Evolutionary conservation across 2,113 vertebrate species (phyloP).

Genomic region (Python bivittatus): DNA sequence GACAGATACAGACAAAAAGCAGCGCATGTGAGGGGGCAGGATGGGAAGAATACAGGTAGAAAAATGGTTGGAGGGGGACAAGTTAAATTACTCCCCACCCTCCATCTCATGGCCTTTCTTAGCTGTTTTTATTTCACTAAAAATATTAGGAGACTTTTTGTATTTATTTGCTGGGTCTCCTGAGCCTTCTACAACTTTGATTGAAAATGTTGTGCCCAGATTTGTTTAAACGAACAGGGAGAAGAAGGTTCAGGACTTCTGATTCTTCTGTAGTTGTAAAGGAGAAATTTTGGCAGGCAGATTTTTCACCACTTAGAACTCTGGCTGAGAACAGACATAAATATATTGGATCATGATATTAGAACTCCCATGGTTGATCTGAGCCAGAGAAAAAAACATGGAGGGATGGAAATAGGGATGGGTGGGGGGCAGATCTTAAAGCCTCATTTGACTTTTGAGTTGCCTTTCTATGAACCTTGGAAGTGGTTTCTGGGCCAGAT

Average conservation of each 20-base stretch:
- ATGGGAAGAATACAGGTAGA: background rate
- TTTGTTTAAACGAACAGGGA: background rate
- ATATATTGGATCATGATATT: background rate
- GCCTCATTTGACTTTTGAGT: background rate
- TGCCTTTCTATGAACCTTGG: background rate
- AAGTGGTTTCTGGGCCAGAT: background rate
- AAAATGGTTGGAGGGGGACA: background rate
- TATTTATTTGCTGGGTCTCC: background rate
- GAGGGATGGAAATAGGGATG: background rate
- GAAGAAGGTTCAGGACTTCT: background rate
- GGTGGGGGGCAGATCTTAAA: background rate
- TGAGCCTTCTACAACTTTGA: background rate
- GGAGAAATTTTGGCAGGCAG: background rate
- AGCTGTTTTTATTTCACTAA: background rate
- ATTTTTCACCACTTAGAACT: background rate
- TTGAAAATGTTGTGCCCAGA: background rate
- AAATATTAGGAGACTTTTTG: too few relatives aligned
- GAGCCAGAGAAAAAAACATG: background rate
- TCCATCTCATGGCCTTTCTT: too few relatives aligned
- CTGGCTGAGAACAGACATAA: background rate
- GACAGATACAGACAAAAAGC: too few relatives aligned
- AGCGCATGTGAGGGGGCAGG: too few relatives aligned
- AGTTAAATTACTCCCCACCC: too few relatives aligned
- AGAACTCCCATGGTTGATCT: background rate
- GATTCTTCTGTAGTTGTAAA: background rate